Evolutionary conservation across 2,113 vertebrate species (phyloP).

Genomic region (Zapus hudsonius): DNA sequence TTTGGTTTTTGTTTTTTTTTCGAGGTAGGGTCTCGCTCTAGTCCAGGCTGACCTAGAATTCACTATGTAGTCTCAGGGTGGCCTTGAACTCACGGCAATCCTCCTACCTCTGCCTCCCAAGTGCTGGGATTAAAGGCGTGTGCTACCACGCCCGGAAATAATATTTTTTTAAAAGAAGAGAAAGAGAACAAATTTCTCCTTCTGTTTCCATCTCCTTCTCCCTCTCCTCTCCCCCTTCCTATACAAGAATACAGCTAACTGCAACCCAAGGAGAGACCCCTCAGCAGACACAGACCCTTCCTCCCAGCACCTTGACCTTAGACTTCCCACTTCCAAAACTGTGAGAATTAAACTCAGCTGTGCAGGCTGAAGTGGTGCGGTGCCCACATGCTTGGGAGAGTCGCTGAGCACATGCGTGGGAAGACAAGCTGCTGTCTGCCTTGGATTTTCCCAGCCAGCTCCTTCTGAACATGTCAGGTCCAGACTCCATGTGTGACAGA

Average conservation of each 20-base stretch:
- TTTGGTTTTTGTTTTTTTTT: too few species aligned
- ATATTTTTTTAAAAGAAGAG: too few species aligned
- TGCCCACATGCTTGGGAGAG: accelerated
- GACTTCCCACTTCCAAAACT: background rate
- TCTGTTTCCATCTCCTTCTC: too few species aligned
- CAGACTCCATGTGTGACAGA: background rate
- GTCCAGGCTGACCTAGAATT: too few species aligned
- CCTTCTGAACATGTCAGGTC: background rate
- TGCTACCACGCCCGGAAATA: too few species aligned
- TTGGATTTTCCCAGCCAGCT: background rate
- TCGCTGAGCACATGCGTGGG: accelerated
- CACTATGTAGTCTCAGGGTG: too few species aligned
- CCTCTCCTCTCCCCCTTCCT: background rate
- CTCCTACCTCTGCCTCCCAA: too few species aligned
- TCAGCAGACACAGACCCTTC: too few species aligned
- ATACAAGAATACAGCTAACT: background rate
- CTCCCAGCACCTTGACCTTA: background rate
- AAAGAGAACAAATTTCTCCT: background rate
- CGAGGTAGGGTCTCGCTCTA: too few species aligned
- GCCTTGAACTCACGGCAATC: too few species aligned
- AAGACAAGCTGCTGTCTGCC: background rate
- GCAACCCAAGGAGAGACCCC: too few species aligned
- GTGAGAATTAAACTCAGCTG: accelerated
- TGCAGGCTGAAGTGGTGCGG: accelerated
- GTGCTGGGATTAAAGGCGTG: too few species aligned